Percentiles rank a stretch among this genome's conserved stretches.
Conservation (phyloP, 2,797 vertebrate genomes). For the Buceros bicornis region DNA sequence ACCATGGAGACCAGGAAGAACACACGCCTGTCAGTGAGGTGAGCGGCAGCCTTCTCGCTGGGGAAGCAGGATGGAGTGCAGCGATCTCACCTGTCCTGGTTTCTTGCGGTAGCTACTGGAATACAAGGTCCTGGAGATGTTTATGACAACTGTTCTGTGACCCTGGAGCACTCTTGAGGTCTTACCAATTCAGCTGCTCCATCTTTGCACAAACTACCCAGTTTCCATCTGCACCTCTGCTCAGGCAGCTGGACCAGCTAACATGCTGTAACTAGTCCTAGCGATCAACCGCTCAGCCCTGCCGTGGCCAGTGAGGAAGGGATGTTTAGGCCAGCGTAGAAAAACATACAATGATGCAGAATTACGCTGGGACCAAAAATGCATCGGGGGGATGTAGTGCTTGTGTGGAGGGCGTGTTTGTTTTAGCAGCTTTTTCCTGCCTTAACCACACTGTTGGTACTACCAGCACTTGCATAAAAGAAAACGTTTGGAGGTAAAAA, state of each 20-base stretch:
- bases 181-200: neutral
- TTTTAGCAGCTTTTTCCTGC: neutral
- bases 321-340: neutral
- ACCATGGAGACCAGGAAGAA: neutral
- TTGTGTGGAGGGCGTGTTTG: neutral
- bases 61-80: neutral
- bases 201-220: neutral
- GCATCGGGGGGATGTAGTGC: fast-evolving
- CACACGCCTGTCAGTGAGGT: neutral
- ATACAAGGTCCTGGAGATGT: neutral
- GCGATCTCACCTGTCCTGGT: neutral
- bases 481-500: neutral
- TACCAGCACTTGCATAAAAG: neutral
- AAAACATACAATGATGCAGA: neutral
- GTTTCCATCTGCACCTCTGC: neutral
- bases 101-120: neutral
- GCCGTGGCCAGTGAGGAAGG: fast-evolving
- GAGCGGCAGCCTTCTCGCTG: neutral
- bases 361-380: neutral
- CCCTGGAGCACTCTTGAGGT: neutral
- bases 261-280: neutral
- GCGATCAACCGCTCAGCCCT: neutral
- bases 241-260: fast-evolving
- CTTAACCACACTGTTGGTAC: neutral
- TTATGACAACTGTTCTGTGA: neutral